Conservation (phyloP, 1,140 invertebrate genomes). For the Drosophila nannoptera region DNA sequence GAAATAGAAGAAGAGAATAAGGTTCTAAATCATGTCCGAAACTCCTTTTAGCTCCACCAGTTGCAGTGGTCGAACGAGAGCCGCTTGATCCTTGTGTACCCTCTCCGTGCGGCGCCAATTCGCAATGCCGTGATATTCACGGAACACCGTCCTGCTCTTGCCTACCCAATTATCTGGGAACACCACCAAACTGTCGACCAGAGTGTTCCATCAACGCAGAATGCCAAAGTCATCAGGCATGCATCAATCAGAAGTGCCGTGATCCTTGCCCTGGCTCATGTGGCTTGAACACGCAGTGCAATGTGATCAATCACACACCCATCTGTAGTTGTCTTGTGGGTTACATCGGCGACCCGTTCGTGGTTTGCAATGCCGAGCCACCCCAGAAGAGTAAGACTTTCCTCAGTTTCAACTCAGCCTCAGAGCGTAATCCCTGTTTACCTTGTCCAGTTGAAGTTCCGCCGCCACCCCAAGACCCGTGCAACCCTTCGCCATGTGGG, state of each 20-base stretch:
- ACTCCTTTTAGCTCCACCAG: slow-evolving; percentile 44
- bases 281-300: slow-evolving; percentile 88
- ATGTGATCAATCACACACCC: slow-evolving; percentile 90
- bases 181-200: slow-evolving; percentile 88
- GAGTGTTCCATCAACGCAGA: slow-evolving; percentile 91
- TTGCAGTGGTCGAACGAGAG: slow-evolving; percentile 56
- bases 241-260: slow-evolving; percentile 88
- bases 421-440: neutral
- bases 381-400: slow-evolving; percentile 62
- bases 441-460: slow-evolving; percentile 53
- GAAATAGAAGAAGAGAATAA: slow-evolving; percentile 38
- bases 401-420: neutral
- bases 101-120: slow-evolving; percentile 91
- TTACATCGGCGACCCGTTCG: slow-evolving; percentile 88
- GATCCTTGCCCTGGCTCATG: slow-evolving; percentile 90
- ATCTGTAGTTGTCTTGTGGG: slow-evolving; percentile 87
- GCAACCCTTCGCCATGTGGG: slow-evolving; percentile 88
- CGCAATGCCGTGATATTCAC: slow-evolving; percentile 85
- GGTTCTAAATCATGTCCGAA: neutral
- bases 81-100: slow-evolving; percentile 85
- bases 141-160: slow-evolving; percentile 90
- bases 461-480: slow-evolving; percentile 81
- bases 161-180: slow-evolving; percentile 85
- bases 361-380: slow-evolving; percentile 80
- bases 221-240: slow-evolving; percentile 89